Conservation (phyloP, 2,888 invertebrate species). For the Furcula furcula region DNA sequence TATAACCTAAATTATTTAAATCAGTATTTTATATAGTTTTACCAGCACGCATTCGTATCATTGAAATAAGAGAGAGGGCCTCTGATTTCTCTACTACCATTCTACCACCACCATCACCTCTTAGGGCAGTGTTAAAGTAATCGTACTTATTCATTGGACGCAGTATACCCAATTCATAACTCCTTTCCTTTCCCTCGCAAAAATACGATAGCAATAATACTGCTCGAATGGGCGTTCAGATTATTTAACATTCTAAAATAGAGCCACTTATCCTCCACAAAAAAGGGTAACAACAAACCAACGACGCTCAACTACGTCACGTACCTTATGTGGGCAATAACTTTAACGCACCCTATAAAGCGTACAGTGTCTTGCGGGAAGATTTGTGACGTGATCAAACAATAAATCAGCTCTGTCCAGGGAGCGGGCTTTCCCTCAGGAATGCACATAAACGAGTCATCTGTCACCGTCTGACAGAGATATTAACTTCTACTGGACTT, state of each 20-base stretch:
- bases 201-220: background rate
- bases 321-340: background rate
- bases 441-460: slow-evolving; percentile 38
- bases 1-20: too few relatives aligned
- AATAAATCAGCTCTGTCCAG: slow-evolving; percentile 30
- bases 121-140: too few relatives aligned
- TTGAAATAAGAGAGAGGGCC: too few relatives aligned
- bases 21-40: too few relatives aligned
- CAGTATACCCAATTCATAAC: too few relatives aligned
- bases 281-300: too few relatives aligned
- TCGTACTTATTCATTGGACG: background rate
- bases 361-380: slow-evolving; percentile 13
- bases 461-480: slow-evolving; percentile 25
- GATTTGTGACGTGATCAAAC: slow-evolving; percentile 35
- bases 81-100: too few relatives aligned
- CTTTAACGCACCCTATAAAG: slow-evolving; percentile 16
- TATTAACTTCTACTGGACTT: slow-evolving; percentile 23
- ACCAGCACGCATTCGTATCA: too few relatives aligned
- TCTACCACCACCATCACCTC: too few relatives aligned
- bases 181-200: too few relatives aligned
- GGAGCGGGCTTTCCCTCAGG: slow-evolving; percentile 22
- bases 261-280: background rate
- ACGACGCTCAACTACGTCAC: background rate
- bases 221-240: background rate
- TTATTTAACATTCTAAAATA: background rate